Evolutionary conservation across 2,113 vertebrate genomes (phyloP), one percentile per base, ranked within the genome.

Genomic region (Scatophagus argus): DNA sequence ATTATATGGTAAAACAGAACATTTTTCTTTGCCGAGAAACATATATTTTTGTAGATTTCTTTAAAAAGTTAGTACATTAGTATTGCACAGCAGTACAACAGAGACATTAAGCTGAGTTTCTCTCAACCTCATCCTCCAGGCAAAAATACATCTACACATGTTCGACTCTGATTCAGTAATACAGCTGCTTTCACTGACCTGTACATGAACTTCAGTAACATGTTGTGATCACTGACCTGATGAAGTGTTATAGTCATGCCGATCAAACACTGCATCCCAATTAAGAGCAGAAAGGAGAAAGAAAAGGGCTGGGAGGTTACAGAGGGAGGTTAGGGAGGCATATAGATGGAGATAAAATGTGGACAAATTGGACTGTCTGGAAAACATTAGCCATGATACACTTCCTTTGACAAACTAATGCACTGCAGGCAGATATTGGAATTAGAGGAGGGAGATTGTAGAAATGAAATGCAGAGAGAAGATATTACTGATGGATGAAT

Each of bases 331-430:
- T 60, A 62, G 52, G 70, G 68, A 83, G 55, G 44, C 58, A 76
- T 74, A 58, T 76, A 77, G 59, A 81, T 8, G n/a, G 75, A 79
- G 66, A 82, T 83, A 74, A 81, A 84, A 61, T 55, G 63, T n/a
- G 19, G 73, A 63, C 79, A 75, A 83, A 89, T 83, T 74, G 87
- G 66, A 46, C 71, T 75, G 76, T 29, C 58, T 81, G 69, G 46
- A 63, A 78, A 81, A 81, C 65, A 85, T 62, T 52, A 65, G 54
- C 70, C 58, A 58, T 80, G 74, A 76, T 8, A 68, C 62, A 85
- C 64, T 62, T 67, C 60, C 19, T 43, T 54, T 4, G 7, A 77
- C 55, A 65, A 84, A 70, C 59, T 56, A 43, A 86, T 82, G 67
- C 66, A 83, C 38, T 49, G 47, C 68, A 74, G 66, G 44, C 13